These are phyloP conservation scores for Pseudococcus longispinus DNA, from an alignment of 2,888 invertebrate species.

Conservation along the genomic window DNA sequence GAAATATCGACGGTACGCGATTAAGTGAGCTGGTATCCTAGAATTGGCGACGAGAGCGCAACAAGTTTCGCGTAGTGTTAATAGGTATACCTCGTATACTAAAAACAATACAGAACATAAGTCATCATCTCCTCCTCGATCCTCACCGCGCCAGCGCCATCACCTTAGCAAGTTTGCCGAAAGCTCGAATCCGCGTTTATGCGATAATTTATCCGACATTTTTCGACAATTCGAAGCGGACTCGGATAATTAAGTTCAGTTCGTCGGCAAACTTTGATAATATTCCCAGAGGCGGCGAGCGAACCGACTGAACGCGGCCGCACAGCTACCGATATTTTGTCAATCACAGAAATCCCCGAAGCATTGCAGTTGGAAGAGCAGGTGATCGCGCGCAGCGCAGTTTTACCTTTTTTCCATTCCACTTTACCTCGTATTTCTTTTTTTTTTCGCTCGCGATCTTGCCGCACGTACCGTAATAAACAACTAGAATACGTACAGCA, in stretches of 20 bases:
- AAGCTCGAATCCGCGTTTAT: not conserved
- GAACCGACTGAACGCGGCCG: not conserved
- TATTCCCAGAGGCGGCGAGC: not conserved
- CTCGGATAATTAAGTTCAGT: conserved; percentile 18
- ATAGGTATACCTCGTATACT: not conserved
- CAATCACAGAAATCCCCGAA: conserved; percentile 6
- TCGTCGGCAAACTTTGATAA: not conserved
- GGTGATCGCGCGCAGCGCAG: not conserved
- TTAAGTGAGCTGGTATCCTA: not conserved
- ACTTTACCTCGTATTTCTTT: not conserved
- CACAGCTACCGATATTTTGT: not conserved
- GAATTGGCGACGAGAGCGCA: not conserved
- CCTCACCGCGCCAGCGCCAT: not conserved
- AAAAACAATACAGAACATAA: conserved; percentile 24
- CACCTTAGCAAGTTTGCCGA: not conserved
- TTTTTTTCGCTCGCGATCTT: not conserved
- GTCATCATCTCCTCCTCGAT: not conserved
- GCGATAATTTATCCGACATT: not conserved
- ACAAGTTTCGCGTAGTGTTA: not conserved
- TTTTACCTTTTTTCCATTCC: not conserved
- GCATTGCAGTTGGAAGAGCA: not conserved
- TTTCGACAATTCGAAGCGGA: not conserved
- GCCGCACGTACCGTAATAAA: not conserved
- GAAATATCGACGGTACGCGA: not conserved
- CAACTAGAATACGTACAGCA: not conserved